These are phyloP conservation scores for Pollenia angustigena DNA, from an alignment of 2,888 invertebrate species.

Conservation along the genomic window DNA sequence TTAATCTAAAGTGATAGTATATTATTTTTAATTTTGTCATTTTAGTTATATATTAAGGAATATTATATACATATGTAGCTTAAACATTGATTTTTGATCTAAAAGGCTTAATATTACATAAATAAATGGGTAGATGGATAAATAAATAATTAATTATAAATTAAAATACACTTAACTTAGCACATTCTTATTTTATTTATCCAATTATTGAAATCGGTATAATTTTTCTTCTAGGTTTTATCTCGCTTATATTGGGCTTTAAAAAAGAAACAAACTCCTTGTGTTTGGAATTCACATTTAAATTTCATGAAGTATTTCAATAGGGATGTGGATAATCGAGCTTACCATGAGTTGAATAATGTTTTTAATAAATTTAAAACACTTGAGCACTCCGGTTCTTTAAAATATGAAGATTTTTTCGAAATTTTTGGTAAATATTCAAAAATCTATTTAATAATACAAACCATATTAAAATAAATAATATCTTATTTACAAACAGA, in stretches of 20 bases:
- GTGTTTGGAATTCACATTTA: slow-evolving; percentile 63
- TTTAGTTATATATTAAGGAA: too few relatives aligned
- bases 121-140: too few relatives aligned
- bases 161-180: too few relatives aligned
- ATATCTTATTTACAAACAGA: slow-evolving; percentile 46
- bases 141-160: too few relatives aligned
- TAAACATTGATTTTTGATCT: too few relatives aligned
- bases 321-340: not conserved
- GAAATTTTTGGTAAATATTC: slow-evolving; percentile 61
- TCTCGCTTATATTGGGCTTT: slow-evolving; percentile 48
- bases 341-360: not conserved
- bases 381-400: not conserved
- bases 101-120: too few relatives aligned
- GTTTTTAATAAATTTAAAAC: not conserved
- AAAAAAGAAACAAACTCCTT: slow-evolving; percentile 41
- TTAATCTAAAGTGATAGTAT: too few relatives aligned
- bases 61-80: too few relatives aligned
- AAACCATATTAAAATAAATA: not conserved
- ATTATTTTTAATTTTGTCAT: too few relatives aligned
- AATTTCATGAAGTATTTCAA: slow-evolving; percentile 56
- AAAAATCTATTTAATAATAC: not conserved
- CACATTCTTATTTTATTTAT: not conserved
- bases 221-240: slow-evolving; percentile 57
- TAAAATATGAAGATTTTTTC: slow-evolving; percentile 59
- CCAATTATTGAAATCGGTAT: too few relatives aligned